Evolutionary conservation across 2,888 invertebrate genomes (phyloP).

Genomic region (Ormyrus pomaceus): DNA sequence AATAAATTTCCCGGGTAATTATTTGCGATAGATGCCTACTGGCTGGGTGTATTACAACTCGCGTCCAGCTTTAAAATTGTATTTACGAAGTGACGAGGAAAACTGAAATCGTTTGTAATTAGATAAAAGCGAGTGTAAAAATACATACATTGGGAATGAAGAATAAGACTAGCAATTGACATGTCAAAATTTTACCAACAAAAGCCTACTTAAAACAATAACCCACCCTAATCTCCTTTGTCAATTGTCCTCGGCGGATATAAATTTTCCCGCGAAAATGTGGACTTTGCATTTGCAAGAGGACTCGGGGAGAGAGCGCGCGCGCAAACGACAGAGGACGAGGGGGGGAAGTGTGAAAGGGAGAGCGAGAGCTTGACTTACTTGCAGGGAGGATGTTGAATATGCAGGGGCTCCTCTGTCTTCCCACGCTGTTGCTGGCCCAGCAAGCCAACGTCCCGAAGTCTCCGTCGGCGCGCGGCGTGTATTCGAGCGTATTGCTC

Average conservation of each 20-base stretch:
- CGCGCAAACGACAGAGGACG: no score
- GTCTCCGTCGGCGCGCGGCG: constrained; percentile 79
- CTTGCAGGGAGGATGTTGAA: constrained; percentile 89
- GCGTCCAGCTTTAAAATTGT: no score
- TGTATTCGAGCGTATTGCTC: constrained; percentile 78
- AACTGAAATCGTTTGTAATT: no score
- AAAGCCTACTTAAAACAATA: no score
- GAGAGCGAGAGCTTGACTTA: constrained; percentile 75
- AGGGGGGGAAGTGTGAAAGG: constrained; percentile 38
- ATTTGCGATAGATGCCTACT: no score
- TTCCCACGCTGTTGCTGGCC: constrained; percentile 90
- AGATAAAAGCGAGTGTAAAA: no score
- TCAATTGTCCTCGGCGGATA: neutral
- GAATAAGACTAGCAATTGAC: no score
- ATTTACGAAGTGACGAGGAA: no score
- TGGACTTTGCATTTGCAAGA: neutral
- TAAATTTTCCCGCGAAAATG: neutral
- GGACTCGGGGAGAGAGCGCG: neutral
- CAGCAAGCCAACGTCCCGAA: constrained; percentile 91
- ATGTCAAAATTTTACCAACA: no score
- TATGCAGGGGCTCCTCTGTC: constrained; percentile 87
- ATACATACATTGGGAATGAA: no score
- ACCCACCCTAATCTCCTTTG: neutral
- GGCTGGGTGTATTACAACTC: no score
- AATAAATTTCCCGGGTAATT: no score